These are phyloP conservation scores for Caenorhabditis plicata DNA, from an alignment of 2,888 invertebrate species.

Conservation along the genomic window DNA sequence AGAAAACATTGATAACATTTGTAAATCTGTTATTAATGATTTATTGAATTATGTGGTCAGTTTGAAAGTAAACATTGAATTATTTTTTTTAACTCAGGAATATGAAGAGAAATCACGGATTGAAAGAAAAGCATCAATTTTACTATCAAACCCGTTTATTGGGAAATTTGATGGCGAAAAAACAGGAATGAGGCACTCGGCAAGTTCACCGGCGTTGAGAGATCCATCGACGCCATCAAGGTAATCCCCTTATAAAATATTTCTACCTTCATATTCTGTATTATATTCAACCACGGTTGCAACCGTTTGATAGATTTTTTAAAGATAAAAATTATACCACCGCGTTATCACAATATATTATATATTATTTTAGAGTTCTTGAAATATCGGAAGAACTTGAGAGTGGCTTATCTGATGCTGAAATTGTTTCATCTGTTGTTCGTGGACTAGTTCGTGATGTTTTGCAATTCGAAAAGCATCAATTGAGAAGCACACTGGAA, in stretches of 20 bases:
- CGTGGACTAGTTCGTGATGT: constrained; percentile 46
- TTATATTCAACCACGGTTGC: too few relatives aligned
- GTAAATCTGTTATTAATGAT: constrained; percentile 44
- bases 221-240: constrained; percentile 42
- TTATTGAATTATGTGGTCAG: constrained; percentile 49
- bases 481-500: constrained; percentile 31
- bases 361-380: constrained; percentile 31
- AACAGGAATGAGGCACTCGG: not conserved
- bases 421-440: constrained; percentile 36
- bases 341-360: too few relatives aligned
- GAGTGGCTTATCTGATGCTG: constrained; percentile 29
- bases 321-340: not conserved
- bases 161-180: constrained; percentile 7
- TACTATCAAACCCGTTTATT: constrained; percentile 26
- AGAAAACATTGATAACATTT: constrained; percentile 20
- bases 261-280: too few relatives aligned
- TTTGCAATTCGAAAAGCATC: constrained; percentile 37
- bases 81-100: constrained; percentile 10
- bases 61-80: not conserved
- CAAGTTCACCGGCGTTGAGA: constrained; percentile 4
- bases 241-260: too few relatives aligned
- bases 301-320: not conserved
- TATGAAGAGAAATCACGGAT: constrained; percentile 45
- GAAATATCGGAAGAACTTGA: constrained; percentile 39
- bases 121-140: constrained; percentile 47